These are phyloP conservation scores for Plectrocnemia conspersa DNA, from an alignment of 1,140 invertebrate species.

Conservation along the genomic window DNA sequence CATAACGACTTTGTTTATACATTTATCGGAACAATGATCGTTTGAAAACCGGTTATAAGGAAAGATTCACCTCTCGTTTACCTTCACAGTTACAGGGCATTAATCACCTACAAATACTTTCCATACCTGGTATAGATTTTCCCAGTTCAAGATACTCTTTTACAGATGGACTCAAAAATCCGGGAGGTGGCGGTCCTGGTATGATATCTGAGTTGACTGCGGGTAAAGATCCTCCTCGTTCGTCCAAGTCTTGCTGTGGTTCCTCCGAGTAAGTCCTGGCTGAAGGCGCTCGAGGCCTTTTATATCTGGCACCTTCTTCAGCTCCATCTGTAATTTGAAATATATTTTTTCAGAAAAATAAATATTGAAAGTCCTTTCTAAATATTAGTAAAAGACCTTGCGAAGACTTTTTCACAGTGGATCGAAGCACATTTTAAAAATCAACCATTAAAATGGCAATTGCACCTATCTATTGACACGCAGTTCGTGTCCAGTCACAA, in stretches of 20 bases:
- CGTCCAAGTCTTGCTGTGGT: slow-evolving; percentile 63
- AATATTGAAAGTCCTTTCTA: not conserved
- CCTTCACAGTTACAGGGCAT: slow-evolving; percentile 1
- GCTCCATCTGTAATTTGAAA: slow-evolving; percentile 49
- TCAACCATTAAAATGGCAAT: slow-evolving; percentile 9
- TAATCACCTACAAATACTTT: not conserved
- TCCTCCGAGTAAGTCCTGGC: slow-evolving; percentile 57
- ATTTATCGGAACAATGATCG: no score
- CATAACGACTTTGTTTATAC: no score
- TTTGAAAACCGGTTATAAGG: no score
- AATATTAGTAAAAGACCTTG: not conserved
- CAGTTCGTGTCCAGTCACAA: no score
- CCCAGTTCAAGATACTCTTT: slow-evolving; percentile 78
- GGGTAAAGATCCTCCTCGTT: slow-evolving; percentile 57
- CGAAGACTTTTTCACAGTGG: no score
- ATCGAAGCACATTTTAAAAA: no score
- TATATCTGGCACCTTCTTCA: slow-evolving; percentile 53
- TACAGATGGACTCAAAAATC: slow-evolving; percentile 77
- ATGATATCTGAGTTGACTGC: slow-evolving; percentile 48
- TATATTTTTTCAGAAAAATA: not conserved
- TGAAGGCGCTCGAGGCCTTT: slow-evolving; percentile 61
- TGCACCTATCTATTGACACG: no score
- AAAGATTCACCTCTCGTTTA: not conserved
- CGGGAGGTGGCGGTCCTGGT: slow-evolving; percentile 61
- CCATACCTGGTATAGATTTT: slow-evolving; percentile 78